A percentile compares a stretch with the other conserved stretches of the same genome.
Evolutionary conservation across 1,140 invertebrate species (phyloP).

Genomic region (Notospermus geniculatus): DNA sequence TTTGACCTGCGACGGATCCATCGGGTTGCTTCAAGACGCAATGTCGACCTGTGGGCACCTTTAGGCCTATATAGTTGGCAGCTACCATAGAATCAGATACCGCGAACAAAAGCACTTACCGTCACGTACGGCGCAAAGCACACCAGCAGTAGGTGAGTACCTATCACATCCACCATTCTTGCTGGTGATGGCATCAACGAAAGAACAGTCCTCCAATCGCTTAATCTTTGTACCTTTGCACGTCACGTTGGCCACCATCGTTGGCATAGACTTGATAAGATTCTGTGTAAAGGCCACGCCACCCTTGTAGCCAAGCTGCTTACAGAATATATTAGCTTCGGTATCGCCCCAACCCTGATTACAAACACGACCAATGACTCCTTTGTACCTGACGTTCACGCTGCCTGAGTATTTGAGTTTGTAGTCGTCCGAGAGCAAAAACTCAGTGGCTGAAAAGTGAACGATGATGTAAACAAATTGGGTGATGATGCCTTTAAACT

Average conservation of each 20-base stretch:
- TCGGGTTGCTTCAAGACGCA: too few relatives aligned
- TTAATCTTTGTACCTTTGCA: constrained; percentile 68
- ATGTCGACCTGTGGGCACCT: too few relatives aligned
- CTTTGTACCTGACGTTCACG: constrained; percentile 34
- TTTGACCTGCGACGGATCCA: too few relatives aligned
- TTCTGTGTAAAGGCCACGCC: constrained; percentile 22
- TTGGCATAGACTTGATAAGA: not conserved
- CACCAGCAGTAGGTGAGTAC: too few relatives aligned
- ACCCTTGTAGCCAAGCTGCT: constrained; percentile 32
- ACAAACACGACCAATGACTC: constrained; percentile 43
- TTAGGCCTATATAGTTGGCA: too few relatives aligned
- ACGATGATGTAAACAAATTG: not conserved
- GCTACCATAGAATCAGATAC: too few relatives aligned
- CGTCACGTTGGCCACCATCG: constrained; percentile 33
- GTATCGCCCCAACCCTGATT: constrained; percentile 32
- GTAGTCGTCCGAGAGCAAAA: constrained; percentile 29
- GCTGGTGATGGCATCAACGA: not conserved
- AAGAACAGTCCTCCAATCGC: constrained; percentile 65
- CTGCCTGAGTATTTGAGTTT: constrained; percentile 32
- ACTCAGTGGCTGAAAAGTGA: constrained; percentile 30
- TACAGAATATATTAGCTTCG: constrained; percentile 39
- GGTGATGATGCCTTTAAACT: not conserved
- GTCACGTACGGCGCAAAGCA: too few relatives aligned
- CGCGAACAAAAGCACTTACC: too few relatives aligned
- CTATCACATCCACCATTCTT: too few relatives aligned